These are phyloP conservation scores for Cabera pusaria DNA, from an alignment of 2,888 invertebrate genomes.

Conservation along the genomic window DNA sequence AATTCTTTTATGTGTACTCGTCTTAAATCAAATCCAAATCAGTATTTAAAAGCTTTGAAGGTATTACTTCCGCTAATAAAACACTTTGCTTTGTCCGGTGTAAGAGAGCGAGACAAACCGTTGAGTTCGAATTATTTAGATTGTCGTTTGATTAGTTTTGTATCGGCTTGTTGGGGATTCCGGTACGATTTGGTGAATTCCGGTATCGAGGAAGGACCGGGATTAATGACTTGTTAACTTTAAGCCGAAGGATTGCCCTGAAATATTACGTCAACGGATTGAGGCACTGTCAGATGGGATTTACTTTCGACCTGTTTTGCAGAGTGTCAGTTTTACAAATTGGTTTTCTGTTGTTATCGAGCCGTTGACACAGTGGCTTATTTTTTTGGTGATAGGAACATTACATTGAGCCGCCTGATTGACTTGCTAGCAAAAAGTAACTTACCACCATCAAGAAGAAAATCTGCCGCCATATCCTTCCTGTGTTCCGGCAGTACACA, in stretches of 20 bases:
- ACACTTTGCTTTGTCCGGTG: constrained; percentile 57
- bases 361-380: constrained; percentile 7
- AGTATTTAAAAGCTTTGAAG: constrained; percentile 67
- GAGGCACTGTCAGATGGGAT: constrained; percentile 19
- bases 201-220: constrained; percentile 30
- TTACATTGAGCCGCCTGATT: too few relatives aligned
- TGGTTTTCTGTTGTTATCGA: constrained; percentile 6
- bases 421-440: too few relatives aligned
- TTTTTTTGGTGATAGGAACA: constrained; percentile 9
- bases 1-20: constrained; percentile 63
- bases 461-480: too few relatives aligned
- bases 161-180: constrained; percentile 33
- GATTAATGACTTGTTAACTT: constrained; percentile 38
- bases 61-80: constrained; percentile 77
- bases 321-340: constrained; percentile 17
- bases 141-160: constrained; percentile 38
- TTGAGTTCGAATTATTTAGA: constrained; percentile 30
- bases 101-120: constrained; percentile 17
- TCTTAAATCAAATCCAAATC: constrained; percentile 76
- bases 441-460: too few relatives aligned
- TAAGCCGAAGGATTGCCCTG: constrained; percentile 29
- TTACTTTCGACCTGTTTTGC: constrained; percentile 21
- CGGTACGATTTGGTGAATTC: constrained; percentile 31
- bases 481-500: too few relatives aligned
- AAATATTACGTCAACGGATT: constrained; percentile 23